These are phyloP conservation scores for Odontomyia ornata DNA, from an alignment of 2,888 invertebrate genomes.

Conservation along the genomic window DNA sequence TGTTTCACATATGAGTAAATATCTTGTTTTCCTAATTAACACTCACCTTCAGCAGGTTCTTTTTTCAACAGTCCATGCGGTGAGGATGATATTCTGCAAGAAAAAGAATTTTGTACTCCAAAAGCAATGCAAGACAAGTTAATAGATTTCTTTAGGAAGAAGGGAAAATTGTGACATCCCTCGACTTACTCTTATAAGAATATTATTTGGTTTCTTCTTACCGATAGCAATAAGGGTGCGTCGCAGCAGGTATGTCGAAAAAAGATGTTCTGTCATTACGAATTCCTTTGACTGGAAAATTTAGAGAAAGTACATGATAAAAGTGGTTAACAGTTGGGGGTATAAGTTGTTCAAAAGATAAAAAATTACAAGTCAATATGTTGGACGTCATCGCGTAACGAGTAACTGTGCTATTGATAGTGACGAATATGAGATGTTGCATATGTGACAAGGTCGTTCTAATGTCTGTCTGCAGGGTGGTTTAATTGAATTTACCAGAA, in stretches of 20 bases:
- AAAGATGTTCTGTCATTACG: constrained; percentile 65
- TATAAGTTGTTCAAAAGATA: constrained; percentile 36
- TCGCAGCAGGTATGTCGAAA: constrained; percentile 65
- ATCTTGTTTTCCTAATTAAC: no score
- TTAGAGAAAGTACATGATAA: constrained; percentile 25
- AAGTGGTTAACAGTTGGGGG: constrained; percentile 34
- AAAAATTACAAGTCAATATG: constrained; percentile 37
- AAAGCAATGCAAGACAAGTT: constrained; percentile 5
- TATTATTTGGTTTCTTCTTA: constrained; percentile 54
- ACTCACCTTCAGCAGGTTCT: constrained; percentile 47
- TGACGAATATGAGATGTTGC: background rate
- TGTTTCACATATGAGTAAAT: no score
- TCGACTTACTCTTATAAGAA: background rate
- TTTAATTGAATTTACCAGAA: background rate
- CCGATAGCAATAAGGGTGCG: constrained; percentile 65
- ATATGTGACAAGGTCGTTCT: background rate
- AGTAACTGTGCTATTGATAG: background rate
- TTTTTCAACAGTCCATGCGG: constrained; percentile 45
- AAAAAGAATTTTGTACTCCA: constrained; percentile 16
- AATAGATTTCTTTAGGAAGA: constrained; percentile 35
- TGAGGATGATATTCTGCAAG: constrained; percentile 44
- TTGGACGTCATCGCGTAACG: background rate
- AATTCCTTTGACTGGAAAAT: constrained; percentile 62
- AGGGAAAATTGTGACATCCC: background rate
- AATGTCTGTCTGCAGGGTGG: background rate